These are phyloP conservation scores for Polymixis flavicincta DNA, from an alignment of 2,888 invertebrate species.

Conservation along the genomic window DNA sequence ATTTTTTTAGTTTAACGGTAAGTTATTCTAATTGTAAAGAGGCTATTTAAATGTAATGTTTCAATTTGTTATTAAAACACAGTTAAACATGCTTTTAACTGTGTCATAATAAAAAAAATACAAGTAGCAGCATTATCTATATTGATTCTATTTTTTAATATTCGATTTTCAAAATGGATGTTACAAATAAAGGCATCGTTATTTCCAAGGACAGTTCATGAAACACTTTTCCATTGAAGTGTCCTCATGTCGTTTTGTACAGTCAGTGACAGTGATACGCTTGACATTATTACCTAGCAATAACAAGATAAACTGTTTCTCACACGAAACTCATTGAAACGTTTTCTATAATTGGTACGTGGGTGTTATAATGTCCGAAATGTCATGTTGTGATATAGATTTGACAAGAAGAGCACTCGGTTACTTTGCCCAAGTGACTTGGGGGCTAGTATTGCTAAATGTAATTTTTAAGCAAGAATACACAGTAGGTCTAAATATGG, in stretches of 20 bases:
- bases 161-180: not conserved
- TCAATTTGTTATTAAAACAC: no score
- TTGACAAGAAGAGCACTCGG: slow-evolving; percentile 35
- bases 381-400: slow-evolving; percentile 21
- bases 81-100: not conserved
- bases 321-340: slow-evolving; percentile 8
- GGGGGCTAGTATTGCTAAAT: slow-evolving; percentile 1
- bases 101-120: not conserved
- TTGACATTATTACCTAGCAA: slow-evolving; percentile 41
- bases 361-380: slow-evolving; percentile 29
- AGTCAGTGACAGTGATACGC: slow-evolving; percentile 45
- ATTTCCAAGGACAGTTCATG: slow-evolving; percentile 16
- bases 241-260: slow-evolving; percentile 25
- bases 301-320: slow-evolving; percentile 8
- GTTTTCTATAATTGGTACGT: slow-evolving; percentile 39
- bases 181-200: not conserved
- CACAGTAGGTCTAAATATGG: no score
- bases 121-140: no score
- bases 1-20: no score
- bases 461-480: not conserved
- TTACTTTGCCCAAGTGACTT: not conserved
- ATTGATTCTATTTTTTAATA: not conserved
- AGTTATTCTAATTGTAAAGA: not conserved
- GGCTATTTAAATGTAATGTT: not conserved
- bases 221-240: slow-evolving; percentile 31